Percentiles rank a stretch among this genome's conserved stretches.
phyloP scores from a whole-genome alignment of 2,113 vertebrate species.

The Nannospalax galili region DNA sequence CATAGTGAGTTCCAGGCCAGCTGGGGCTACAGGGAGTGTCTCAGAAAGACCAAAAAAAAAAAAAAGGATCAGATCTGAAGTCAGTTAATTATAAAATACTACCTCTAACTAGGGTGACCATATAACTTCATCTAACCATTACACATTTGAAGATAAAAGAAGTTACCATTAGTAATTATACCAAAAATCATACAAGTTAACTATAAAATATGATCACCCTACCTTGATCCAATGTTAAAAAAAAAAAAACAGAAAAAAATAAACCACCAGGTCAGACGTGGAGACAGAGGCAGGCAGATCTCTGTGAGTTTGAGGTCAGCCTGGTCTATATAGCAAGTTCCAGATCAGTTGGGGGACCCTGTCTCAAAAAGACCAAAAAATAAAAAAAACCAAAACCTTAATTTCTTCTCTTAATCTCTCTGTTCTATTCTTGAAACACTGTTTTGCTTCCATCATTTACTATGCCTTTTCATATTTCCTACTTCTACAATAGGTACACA shows the following conservation, averaged over 20 bases:
- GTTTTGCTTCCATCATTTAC: neutral
- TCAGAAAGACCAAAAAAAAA: too few species aligned
- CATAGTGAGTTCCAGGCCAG: too few species aligned
- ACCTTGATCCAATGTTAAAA: neutral
- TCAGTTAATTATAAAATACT: conserved; percentile 15
- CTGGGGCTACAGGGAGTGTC: too few species aligned
- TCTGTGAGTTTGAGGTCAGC: too few species aligned
- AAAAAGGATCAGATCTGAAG: neutral
- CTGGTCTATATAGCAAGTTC: too few species aligned
- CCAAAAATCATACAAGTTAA: neutral
- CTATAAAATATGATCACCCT: neutral
- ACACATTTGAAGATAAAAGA: neutral
- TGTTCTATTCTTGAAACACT: neutral
- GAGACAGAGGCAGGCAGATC: too few species aligned
- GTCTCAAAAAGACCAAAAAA: too few species aligned
- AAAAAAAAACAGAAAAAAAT: too few species aligned
- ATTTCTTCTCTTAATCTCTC: neutral
- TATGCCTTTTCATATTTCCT: neutral
- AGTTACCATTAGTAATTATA: neutral
- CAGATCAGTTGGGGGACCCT: too few species aligned
- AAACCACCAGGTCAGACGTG: too few species aligned
- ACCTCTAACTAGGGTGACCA: neutral
- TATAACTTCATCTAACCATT: neutral
- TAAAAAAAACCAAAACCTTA: too few species aligned
- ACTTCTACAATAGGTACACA: neutral